Conservation (phyloP, 2,888 invertebrate genomes). For the Orthosia cruda region DNA sequence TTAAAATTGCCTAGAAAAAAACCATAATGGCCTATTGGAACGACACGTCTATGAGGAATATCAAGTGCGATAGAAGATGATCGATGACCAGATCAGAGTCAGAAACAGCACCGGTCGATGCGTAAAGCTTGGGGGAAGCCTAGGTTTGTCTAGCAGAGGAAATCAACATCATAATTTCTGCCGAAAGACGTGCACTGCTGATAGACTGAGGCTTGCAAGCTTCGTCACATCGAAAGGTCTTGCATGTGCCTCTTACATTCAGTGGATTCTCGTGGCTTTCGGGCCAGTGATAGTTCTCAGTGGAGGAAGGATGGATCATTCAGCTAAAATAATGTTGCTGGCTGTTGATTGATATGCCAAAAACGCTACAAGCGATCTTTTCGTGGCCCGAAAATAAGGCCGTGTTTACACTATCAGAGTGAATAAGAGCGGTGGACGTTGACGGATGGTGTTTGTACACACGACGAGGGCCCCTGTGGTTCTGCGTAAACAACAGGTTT, state of each 20-base stretch:
- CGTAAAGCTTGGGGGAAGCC: background rate
- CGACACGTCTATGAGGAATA: too few species aligned
- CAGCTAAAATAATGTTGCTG: background rate
- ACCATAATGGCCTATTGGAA: too few species aligned
- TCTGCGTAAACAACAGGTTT: conserved; percentile 71
- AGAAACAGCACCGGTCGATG: background rate
- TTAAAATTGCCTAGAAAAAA: too few species aligned
- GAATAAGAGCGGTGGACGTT: conserved; percentile 80
- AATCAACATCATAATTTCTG: background rate
- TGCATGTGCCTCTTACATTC: too few species aligned
- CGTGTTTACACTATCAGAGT: conserved; percentile 79
- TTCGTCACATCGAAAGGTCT: too few species aligned
- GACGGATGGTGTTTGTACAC: conserved; percentile 82
- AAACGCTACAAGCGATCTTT: background rate
- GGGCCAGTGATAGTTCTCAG: too few species aligned
- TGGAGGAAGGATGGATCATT: background rate
- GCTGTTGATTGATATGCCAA: too few species aligned
- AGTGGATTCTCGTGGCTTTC: too few species aligned
- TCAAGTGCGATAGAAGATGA: too few species aligned
- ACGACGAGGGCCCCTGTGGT: conserved; percentile 56
- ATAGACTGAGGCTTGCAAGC: too few species aligned
- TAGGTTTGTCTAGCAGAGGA: background rate
- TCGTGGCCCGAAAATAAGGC: conserved; percentile 58
- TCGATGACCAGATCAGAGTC: too few species aligned
- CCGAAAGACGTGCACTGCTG: too few species aligned